These are phyloP conservation scores for Caerostris extrusa DNA, from an alignment of 1,140 invertebrate genomes.

Conservation along the genomic window DNA sequence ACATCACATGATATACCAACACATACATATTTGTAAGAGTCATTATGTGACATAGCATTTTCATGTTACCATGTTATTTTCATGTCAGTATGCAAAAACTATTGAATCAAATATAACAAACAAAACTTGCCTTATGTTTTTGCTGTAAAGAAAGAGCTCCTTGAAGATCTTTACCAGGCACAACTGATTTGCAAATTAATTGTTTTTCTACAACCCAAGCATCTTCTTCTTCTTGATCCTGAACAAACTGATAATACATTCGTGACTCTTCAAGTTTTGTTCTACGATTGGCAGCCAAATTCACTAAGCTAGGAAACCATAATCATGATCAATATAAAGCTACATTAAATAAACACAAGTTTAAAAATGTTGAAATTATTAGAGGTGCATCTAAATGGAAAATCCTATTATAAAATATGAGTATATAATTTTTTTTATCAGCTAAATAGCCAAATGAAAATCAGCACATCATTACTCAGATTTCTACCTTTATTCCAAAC, in stretches of 20 bases:
- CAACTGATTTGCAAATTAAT: constrained; percentile 92
- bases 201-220: constrained; percentile 96
- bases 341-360: too few relatives aligned
- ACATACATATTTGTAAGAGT: not conserved
- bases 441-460: too few relatives aligned
- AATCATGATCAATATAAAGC: not conserved
- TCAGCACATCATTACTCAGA: too few relatives aligned
- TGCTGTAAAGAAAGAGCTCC: constrained; percentile 94
- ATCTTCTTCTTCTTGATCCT: constrained; percentile 95
- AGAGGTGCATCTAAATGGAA: too few relatives aligned
- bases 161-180: constrained; percentile 95
- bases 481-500: too few relatives aligned
- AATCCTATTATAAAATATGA: too few relatives aligned
- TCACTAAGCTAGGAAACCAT: constrained; percentile 74
- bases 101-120: not conserved
- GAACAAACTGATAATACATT: constrained; percentile 97
- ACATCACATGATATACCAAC: too few relatives aligned
- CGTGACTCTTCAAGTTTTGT: constrained; percentile 93
- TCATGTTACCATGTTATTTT: not conserved
- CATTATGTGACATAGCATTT: not conserved
- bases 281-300: constrained; percentile 89
- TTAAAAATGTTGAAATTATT: too few relatives aligned
- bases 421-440: too few relatives aligned
- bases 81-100: too few relatives aligned
- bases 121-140: constrained; percentile 91